Conservation (phyloP, 2,888 invertebrate species). For the Metacarcinus magister region DNA sequence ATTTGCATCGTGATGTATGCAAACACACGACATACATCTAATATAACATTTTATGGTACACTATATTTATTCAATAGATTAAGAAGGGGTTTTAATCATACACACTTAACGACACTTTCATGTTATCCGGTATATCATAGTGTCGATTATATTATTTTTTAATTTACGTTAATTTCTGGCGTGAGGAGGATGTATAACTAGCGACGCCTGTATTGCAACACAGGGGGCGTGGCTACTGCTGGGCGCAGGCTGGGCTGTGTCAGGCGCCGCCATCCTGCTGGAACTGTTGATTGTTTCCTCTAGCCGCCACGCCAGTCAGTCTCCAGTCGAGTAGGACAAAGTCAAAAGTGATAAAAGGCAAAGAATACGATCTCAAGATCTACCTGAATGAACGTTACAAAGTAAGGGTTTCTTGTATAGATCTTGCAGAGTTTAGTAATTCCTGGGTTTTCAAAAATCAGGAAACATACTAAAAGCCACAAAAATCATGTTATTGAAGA, state of each 20-base stretch:
- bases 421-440: too few species aligned
- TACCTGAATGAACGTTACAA: too few species aligned
- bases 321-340: not conserved
- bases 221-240: slow-evolving; percentile 67
- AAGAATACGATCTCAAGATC: not conserved
- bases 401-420: too few species aligned
- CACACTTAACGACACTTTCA: too few species aligned
- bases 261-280: slow-evolving; percentile 47
- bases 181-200: too few species aligned
- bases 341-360: not conserved
- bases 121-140: not conserved
- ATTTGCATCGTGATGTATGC: not conserved
- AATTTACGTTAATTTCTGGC: too few species aligned
- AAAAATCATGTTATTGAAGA: too few species aligned
- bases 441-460: too few species aligned
- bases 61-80: too few species aligned
- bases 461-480: too few species aligned
- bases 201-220: not conserved
- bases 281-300: not conserved
- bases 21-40: not conserved
- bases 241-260: slow-evolving; percentile 21
- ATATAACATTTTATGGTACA: not conserved
- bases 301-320: not conserved
- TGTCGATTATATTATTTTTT: not conserved
- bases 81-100: too few species aligned